Evolutionary conservation across 2,113 vertebrate genomes (phyloP).

Genomic region (Tympanuchus pallidicinctus): DNA sequence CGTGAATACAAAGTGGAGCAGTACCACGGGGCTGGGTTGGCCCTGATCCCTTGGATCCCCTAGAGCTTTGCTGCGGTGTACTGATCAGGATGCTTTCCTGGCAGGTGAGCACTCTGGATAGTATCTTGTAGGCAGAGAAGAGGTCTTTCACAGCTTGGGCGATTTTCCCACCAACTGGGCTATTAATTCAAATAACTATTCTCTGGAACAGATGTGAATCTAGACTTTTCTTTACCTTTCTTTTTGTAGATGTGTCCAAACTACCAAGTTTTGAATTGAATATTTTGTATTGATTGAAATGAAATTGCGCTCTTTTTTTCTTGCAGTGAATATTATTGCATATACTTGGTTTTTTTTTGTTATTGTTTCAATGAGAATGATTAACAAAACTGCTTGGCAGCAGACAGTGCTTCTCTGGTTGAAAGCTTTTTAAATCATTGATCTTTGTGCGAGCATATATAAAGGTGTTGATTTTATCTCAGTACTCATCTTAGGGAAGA

Average conservation of each 20-base stretch:
- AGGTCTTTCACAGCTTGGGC: neutral
- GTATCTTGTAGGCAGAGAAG: neutral
- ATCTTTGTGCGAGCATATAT: neutral
- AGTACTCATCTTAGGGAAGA: neutral
- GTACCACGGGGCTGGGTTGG: neutral
- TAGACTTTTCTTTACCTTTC: neutral
- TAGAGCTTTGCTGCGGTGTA: neutral
- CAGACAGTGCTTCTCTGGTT: neutral
- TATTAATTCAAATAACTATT: neutral
- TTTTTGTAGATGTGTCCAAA: neutral
- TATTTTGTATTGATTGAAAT: neutral
- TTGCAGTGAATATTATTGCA: neutral
- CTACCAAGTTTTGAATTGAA: neutral
- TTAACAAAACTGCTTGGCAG: neutral
- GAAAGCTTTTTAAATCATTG: neutral
- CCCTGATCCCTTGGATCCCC: neutral
- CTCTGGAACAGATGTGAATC: neutral
- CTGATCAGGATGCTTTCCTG: neutral
- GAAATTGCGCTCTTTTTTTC: neutral
- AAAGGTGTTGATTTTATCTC: neutral
- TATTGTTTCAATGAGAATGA: neutral
- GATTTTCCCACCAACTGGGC: neutral
- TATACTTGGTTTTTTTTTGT: neutral
- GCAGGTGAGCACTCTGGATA: fast-evolving
- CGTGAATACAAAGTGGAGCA: neutral